Conservation (phyloP, 2,888 invertebrate genomes). For the Mesorhabditis sp. region DNA sequence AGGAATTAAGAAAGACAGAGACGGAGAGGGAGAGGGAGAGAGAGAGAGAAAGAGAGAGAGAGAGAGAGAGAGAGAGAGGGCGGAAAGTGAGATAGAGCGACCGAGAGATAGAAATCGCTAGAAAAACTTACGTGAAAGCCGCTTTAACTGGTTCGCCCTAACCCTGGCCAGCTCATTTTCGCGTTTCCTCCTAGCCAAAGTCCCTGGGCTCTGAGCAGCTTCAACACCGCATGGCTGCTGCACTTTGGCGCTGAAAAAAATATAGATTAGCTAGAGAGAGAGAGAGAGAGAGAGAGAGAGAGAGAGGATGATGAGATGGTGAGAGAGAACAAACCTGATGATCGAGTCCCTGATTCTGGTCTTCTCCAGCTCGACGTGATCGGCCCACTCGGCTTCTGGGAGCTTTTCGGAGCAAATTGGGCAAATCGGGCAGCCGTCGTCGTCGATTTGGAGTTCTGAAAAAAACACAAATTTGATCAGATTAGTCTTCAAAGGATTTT, state of each 20-base stretch:
- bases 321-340: constrained; percentile 22
- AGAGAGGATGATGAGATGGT: background rate
- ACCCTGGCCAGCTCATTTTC: constrained; percentile 41
- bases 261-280: too few relatives aligned
- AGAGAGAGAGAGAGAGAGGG: too few relatives aligned
- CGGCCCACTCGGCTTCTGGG: constrained; percentile 31
- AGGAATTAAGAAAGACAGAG: too few relatives aligned
- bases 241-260: constrained; percentile 1
- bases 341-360: constrained; percentile 30
- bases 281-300: constrained; percentile 7
- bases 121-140: constrained; percentile 30
- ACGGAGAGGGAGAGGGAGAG: too few relatives aligned
- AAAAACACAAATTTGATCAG: too few relatives aligned
- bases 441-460: constrained; percentile 42
- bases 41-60: too few relatives aligned
- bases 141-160: constrained; percentile 41
- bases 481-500: too few relatives aligned
- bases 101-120: background rate
- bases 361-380: constrained; percentile 41
- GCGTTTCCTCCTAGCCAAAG: constrained; percentile 22
- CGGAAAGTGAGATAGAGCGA: too few relatives aligned
- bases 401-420: constrained; percentile 42
- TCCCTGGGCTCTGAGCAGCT: too few relatives aligned
- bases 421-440: constrained; percentile 43
- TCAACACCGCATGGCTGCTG: background rate